Conservation (phyloP, 2,888 invertebrate genomes). For the Dryococelus australis region DNA sequence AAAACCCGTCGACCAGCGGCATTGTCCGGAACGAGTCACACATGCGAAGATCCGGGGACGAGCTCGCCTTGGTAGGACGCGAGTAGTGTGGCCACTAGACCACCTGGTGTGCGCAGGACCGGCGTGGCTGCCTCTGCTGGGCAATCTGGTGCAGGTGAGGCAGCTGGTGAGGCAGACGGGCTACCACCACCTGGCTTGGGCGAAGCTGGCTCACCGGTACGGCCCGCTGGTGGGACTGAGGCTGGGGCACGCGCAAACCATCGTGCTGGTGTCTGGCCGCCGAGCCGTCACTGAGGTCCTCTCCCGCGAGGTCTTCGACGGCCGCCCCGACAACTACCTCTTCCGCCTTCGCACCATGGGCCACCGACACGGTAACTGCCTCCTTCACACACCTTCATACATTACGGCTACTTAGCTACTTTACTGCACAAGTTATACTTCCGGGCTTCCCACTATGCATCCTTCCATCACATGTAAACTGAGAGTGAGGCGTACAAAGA, state of each 20-base stretch:
- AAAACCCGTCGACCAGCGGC: no score
- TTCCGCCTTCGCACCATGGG: constrained; percentile 70
- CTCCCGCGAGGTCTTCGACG: constrained; percentile 66
- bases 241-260: constrained; percentile 69
- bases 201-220: constrained; percentile 67
- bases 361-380: constrained; percentile 60
- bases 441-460: no score
- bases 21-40: no score
- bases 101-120: constrained; percentile 34
- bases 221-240: constrained; percentile 74
- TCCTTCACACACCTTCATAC: neutral
- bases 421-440: no score
- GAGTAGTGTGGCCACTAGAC: no score
- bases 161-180: constrained; percentile 55
- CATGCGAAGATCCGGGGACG: no score
- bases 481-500: no score
- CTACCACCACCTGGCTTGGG: constrained; percentile 73
- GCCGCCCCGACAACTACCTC: constrained; percentile 72
- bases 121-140: constrained; percentile 39
- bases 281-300: constrained; percentile 63
- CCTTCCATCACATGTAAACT: no score
- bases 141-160: constrained; percentile 36
- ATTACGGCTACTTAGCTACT: no score
- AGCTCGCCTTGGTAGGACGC: no score
- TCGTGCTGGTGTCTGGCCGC: constrained; percentile 74